phyloP scores from a whole-genome alignment of 1,140 invertebrate species.

The Ceratina australensis region DNA sequence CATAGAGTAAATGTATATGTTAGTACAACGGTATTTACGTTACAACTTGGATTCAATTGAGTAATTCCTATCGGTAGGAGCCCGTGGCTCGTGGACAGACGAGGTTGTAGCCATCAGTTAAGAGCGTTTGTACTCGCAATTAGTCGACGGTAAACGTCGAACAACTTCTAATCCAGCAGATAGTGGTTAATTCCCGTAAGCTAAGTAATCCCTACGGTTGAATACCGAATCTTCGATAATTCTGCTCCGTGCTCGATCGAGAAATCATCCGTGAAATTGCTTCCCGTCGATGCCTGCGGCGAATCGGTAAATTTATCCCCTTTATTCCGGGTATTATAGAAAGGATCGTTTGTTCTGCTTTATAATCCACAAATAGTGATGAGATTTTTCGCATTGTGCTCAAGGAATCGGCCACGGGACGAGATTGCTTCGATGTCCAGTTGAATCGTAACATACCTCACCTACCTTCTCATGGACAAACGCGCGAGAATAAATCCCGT shows the following conservation, averaged over 20 bases:
- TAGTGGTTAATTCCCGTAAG: neutral
- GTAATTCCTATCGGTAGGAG: neutral
- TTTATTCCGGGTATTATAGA: too few relatives aligned
- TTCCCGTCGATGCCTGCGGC: neutral
- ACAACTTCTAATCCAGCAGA: neutral
- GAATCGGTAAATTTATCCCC: too few relatives aligned
- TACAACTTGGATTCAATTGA: neutral
- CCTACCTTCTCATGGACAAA: too few relatives aligned
- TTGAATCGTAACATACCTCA: too few relatives aligned
- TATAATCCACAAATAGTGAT: too few relatives aligned
- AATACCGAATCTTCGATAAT: neutral
- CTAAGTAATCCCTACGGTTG: neutral
- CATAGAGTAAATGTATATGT: too few relatives aligned
- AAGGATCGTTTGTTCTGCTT: too few relatives aligned
- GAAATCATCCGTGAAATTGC: neutral
- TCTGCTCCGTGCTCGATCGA: neutral
- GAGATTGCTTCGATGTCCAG: too few relatives aligned
- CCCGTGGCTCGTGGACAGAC: neutral
- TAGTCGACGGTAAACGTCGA: neutral
- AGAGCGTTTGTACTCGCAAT: constrained; percentile 2
- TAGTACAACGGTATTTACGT: neutral
- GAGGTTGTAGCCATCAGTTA: neutral
- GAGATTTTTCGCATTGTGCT: too few relatives aligned
- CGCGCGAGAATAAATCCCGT: too few relatives aligned
- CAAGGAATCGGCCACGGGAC: too few relatives aligned